Base-by-base conservation (phyloP, 1,140 invertebrate genomes). In the Pristionchus pacificus region DNA sequence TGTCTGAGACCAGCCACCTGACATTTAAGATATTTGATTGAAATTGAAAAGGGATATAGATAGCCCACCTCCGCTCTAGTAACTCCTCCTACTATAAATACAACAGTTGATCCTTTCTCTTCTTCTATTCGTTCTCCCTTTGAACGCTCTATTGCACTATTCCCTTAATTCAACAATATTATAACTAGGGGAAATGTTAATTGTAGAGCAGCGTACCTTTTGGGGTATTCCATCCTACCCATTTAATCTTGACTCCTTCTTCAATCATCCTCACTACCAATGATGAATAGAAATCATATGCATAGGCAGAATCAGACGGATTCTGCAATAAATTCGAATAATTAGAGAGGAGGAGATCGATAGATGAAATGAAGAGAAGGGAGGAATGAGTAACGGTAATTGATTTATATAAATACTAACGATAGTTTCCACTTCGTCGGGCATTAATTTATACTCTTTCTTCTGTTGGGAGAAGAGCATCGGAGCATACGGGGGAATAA, bases 71-170 rank as follows among this genome's bases (percentile, higher is more conserved):
- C 77, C n/a, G 77, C 70, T 57, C 77, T 25, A 3, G 77, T 78
- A 25, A 80, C 19, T 25, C 77, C 77, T 57, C 77, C 77, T 13
- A 78, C 68, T 19, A 78, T 71, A 60, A 78, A 78, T 0, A 78
- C 30, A 25, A 72, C 49, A 15, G 67, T 74, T 29, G 55, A 19
- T 2, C 15, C 25, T 13, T 19, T 28, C 30, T 77, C 75, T 74
- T 66, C n/a, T n/a, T n/a, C n/a, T n/a, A n/a, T n/a, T n/a, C n/a
- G n/a, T 61, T 24, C 32, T 61, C 19, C 38, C 29, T 3, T 33
- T 29, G 27, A 33, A n/a, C 19, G 32, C 63, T 60, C 31, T 38
- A 19, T n/a, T 33, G 15, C 58, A 72, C 57, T 25, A 61, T 14
- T 0, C 0, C 10, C 10, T 27, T 27, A 6, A 61, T 61, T 25